These are phyloP conservation scores for Subanguina moxae DNA, from an alignment of 1,140 invertebrate species.

Conservation along the genomic window DNA sequence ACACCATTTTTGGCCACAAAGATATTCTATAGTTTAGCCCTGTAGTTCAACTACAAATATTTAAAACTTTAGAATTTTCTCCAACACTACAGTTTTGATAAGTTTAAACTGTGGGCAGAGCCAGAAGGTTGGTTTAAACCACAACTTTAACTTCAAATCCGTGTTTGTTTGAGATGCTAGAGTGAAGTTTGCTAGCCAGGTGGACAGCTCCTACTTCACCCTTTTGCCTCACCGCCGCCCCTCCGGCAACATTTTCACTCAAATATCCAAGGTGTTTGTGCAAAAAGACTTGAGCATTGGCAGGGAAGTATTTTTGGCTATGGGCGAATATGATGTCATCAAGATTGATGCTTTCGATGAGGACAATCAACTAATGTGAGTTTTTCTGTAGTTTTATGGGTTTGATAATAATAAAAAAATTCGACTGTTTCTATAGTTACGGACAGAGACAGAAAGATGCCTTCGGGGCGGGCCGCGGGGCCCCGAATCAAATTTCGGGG, in stretches of 20 bases:
- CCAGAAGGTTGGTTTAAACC: slow-evolving; percentile 29
- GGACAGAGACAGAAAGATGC: too few species aligned
- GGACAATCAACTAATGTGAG: slow-evolving; percentile 36
- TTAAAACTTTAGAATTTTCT: slow-evolving; percentile 32
- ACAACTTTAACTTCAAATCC: too few species aligned
- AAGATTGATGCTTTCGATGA: slow-evolving; percentile 40
- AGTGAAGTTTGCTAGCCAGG: too few species aligned
- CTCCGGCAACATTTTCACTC: slow-evolving; percentile 43
- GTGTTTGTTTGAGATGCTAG: too few species aligned
- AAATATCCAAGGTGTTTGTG: slow-evolving; percentile 33
- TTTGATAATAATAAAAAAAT: too few species aligned
- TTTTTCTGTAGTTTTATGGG: background rate
- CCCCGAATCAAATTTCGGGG: too few species aligned
- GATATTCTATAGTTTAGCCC: too few species aligned
- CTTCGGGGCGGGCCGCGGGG: too few species aligned
- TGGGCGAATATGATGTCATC: slow-evolving; percentile 47
- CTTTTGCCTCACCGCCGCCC: slow-evolving; percentile 40
- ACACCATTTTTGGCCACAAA: too few species aligned
- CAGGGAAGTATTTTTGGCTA: slow-evolving; percentile 30
- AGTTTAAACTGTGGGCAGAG: slow-evolving; percentile 36
- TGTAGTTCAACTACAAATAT: too few species aligned
- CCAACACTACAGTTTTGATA: slow-evolving; percentile 36
- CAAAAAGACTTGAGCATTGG: slow-evolving; percentile 13
- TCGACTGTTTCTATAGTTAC: too few species aligned
- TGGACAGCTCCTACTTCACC: slow-evolving; percentile 31